phyloP scores from a whole-genome alignment of 2,113 vertebrate genomes.

The Bujurquina vittata region DNA sequence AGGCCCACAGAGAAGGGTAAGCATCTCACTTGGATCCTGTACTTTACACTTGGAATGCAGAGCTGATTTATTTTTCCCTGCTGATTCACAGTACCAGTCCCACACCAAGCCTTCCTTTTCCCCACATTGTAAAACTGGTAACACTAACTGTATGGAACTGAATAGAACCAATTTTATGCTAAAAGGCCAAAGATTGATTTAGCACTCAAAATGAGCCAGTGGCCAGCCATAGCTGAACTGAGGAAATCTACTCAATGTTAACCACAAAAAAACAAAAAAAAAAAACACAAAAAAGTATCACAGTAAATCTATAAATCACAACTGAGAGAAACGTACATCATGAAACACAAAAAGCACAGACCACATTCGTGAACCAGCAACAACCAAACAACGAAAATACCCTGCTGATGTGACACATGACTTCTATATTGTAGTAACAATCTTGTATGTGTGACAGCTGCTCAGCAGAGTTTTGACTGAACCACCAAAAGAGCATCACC shows the following conservation, averaged over 20 bases:
- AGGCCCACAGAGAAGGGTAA: conserved; percentile 98
- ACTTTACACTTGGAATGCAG: background rate
- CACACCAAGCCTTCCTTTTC: background rate
- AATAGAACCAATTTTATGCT: background rate
- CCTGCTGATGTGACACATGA: background rate
- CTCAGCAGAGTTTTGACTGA: background rate
- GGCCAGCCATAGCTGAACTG: background rate
- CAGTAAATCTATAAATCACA: background rate
- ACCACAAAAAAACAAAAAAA: background rate
- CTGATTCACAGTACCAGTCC: background rate
- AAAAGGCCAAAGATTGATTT: background rate
- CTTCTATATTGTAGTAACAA: background rate
- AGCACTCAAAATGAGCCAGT: background rate
- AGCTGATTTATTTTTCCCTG: background rate
- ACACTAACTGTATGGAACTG: background rate
- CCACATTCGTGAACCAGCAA: background rate
- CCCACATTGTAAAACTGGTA: background rate
- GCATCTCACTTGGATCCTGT: conserved; percentile 54
- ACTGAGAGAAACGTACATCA: background rate
- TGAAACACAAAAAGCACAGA: background rate
- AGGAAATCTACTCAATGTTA: background rate
- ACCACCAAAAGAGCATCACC: background rate
- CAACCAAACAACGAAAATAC: background rate
- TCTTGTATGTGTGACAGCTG: conserved; percentile 17
- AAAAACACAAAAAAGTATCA: too few species aligned